A percentile compares a stretch with the other conserved stretches of the same genome.
These are phyloP conservation scores for Coleophora deauratella DNA, from an alignment of 2,888 invertebrate genomes.

Conservation along the genomic window DNA sequence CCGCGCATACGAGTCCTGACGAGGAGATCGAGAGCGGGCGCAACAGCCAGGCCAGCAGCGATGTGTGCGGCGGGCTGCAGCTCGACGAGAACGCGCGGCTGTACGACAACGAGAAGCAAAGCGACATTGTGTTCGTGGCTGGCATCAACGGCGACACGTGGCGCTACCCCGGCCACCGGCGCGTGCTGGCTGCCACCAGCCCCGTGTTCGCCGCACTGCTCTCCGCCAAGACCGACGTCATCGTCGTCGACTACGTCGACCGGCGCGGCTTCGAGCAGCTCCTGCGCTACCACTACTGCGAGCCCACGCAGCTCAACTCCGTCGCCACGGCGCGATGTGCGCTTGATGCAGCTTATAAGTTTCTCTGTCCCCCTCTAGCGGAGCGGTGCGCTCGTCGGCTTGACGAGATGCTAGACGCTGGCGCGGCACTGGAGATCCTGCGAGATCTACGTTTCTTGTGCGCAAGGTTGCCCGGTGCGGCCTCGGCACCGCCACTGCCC, in stretches of 20 bases:
- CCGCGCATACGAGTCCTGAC: slow-evolving; percentile 44
- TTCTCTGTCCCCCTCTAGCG: slow-evolving; percentile 80
- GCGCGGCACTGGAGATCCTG: slow-evolving; percentile 78
- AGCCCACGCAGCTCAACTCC: slow-evolving; percentile 75
- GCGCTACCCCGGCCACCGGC: slow-evolving; percentile 80
- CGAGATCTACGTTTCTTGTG: slow-evolving; percentile 70
- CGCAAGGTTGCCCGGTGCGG: slow-evolving; percentile 55
- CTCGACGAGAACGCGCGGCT: slow-evolving; percentile 45
- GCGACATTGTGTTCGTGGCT: slow-evolving; percentile 77
- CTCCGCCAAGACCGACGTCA: slow-evolving; percentile 50
- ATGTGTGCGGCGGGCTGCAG: slow-evolving; percentile 21
- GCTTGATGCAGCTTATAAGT: slow-evolving; percentile 83
- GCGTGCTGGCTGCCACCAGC: slow-evolving; percentile 76
- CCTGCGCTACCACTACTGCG: slow-evolving; percentile 78
- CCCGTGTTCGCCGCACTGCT: slow-evolving; percentile 77
- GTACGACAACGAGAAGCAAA: slow-evolving; percentile 70
- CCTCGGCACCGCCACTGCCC: slow-evolving; percentile 66
- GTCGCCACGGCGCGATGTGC: slow-evolving; percentile 79
- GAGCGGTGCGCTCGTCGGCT: slow-evolving; percentile 79
- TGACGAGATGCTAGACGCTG: slow-evolving; percentile 75
- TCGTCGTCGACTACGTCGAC: slow-evolving; percentile 75
- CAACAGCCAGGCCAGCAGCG: slow-evolving; percentile 21
- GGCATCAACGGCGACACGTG: slow-evolving; percentile 78
- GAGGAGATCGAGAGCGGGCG: slow-evolving; percentile 38
- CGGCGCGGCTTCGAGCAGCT: slow-evolving; percentile 80